Evolutionary conservation across 1,140 invertebrate genomes (phyloP), one percentile per base, ranked within the genome.

Genomic region (Phthorimaea operculella): DNA sequence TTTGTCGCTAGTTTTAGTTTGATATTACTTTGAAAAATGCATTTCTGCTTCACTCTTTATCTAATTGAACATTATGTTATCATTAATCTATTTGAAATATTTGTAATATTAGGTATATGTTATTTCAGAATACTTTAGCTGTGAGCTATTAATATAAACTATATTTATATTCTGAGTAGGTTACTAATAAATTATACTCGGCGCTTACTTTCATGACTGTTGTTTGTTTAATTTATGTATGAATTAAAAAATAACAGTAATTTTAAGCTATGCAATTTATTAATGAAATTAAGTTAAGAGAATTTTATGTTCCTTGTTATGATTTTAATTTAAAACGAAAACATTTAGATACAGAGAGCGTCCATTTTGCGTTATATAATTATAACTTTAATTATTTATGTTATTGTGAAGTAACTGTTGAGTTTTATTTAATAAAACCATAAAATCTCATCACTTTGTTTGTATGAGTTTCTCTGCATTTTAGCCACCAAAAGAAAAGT

Each of bases 341-440:
- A 63, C 56, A 66, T 61, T 56, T 60, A 54, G 54, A 58, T 62
- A 61, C 66, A 64, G 47, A 57, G 68, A 75, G 70, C 66, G 62
- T 68, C 63, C 68, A 66, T 62, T 62, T 17, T 47, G 16, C 44
- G 15, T 39, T 39, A 58, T 28, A 28, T 28, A 28, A 50, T 63
- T 62, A 60, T 75, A 74, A 73, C 62, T 70, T 58, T 51, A 57
- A 58, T 58, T 70, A 63, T 68, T 64, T 71, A 69, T 68, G 66
- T 73, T 72, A 76, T 64, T 72, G 74, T 79, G 74, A 69, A 68
- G 67, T 68, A 65, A 73, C 79, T 80, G 79, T 83, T 83, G 79
- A 83, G 66, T 83, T 83, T 82, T 76, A 68, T 75, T 69, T 78
- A 77, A 79, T 79, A 76, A 79, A 82, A 62, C 57, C 47, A 21